Conservation (phyloP, 2,888 invertebrate species). For the Thecophora atra region DNA sequence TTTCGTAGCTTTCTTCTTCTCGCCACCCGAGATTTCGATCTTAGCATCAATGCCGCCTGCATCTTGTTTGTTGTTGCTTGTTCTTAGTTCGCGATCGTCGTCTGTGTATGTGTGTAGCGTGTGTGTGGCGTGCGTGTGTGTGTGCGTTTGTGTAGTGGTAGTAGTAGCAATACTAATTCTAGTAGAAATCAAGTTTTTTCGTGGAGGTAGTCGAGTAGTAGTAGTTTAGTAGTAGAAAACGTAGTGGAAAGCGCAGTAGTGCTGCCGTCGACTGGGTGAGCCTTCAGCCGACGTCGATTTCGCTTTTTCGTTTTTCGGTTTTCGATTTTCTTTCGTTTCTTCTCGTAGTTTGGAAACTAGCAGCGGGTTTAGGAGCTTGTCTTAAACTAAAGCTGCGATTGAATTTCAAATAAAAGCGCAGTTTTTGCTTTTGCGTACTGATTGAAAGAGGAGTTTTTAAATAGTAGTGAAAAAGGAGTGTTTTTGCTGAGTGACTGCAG, state of each 20-base stretch:
- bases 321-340: not conserved
- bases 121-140: too few species aligned
- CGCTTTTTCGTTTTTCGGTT: slow-evolving; percentile 20
- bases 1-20: slow-evolving; percentile 80
- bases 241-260: slow-evolving; percentile 34
- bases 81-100: slow-evolving; percentile 37
- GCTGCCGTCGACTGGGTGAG: slow-evolving; percentile 16
- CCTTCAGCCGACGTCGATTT: slow-evolving; percentile 37
- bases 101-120: too few species aligned
- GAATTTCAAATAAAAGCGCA: not conserved
- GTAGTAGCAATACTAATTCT: slow-evolving; percentile 26
- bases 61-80: slow-evolving; percentile 67
- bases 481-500: not conserved
- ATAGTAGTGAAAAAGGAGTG: not conserved
- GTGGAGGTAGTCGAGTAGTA: slow-evolving; percentile 35
- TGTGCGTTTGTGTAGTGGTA: too few species aligned
- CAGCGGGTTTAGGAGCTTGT: slow-evolving; percentile 56
- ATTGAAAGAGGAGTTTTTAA: slow-evolving; percentile 29
- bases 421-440: slow-evolving; percentile 34
- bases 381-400: slow-evolving; percentile 57
- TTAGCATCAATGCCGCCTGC: slow-evolving; percentile 93
- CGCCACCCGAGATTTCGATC: slow-evolving; percentile 87
- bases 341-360: slow-evolving; percentile 27
- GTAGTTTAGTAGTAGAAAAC: slow-evolving; percentile 39
- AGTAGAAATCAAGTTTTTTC: slow-evolving; percentile 18